Conservation (phyloP, 2,888 invertebrate genomes). For the Lomographa bimaculata region DNA sequence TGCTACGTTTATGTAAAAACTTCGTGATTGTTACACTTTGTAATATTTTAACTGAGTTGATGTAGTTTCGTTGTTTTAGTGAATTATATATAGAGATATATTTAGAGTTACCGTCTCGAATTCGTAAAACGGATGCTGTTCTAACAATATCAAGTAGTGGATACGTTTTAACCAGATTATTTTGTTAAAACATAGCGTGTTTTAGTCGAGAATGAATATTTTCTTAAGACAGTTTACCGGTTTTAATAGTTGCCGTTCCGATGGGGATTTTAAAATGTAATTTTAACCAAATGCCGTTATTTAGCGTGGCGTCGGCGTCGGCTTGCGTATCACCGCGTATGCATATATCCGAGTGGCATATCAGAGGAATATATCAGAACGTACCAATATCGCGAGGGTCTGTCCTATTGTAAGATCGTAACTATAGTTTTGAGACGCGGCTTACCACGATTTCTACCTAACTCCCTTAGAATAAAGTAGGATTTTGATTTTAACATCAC, state of each 20-base stretch:
- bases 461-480: constrained; percentile 44
- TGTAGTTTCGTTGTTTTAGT: constrained; percentile 23
- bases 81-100: constrained; percentile 15
- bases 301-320: constrained; percentile 20
- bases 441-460: constrained; percentile 47
- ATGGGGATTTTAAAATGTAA: constrained; percentile 19
- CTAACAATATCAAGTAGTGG: constrained; percentile 42
- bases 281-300: constrained; percentile 29
- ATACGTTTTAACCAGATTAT: constrained; percentile 66
- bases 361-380: constrained; percentile 48
- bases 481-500: constrained; percentile 44
- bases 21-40: constrained; percentile 44
- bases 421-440: constrained; percentile 52
- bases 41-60: constrained; percentile 35
- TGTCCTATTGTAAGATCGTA: constrained; percentile 40
- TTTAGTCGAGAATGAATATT: constrained; percentile 58
- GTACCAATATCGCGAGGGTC: constrained; percentile 29
- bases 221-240: constrained; percentile 63
- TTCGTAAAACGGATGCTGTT: constrained; percentile 39
- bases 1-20: constrained; percentile 45
- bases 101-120: constrained; percentile 19
- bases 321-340: constrained; percentile 18
- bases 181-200: constrained; percentile 49
- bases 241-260: constrained; percentile 42
- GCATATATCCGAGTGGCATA: constrained; percentile 53